phyloP scores from a whole-genome alignment of 2,888 invertebrate genomes.

The Tetanocera ferruginea region DNA sequence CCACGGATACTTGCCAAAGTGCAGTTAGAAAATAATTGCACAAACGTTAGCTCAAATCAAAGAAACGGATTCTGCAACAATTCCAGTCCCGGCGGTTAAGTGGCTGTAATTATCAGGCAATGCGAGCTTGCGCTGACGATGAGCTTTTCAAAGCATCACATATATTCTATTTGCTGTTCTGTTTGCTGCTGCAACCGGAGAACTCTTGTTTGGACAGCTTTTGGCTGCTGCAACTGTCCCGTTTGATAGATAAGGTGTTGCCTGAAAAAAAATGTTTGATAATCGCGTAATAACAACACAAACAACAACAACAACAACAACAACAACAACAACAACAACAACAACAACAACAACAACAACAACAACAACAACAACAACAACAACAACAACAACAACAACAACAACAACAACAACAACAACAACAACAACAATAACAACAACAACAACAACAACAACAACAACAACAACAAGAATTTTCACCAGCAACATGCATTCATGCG shows the following conservation, averaged over 20 bases:
- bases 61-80: constrained; percentile 31
- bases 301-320: no score
- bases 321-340: constrained; percentile 14
- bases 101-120: constrained; percentile 14
- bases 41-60: constrained; percentile 16
- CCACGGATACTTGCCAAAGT: constrained; percentile 34
- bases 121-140: no score
- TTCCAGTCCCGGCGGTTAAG: background rate
- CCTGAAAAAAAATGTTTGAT: constrained; percentile 23
- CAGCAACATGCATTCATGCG: background rate
- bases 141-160: no score
- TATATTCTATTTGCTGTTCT: background rate
- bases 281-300: constrained; percentile 28
- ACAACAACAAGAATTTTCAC: constrained; percentile 7
- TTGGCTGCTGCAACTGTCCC: constrained; percentile 32
- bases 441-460: no score
- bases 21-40: constrained; percentile 44
- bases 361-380: constrained; percentile 6
- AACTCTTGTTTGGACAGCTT: constrained; percentile 25
- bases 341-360: background rate
- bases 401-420: background rate
- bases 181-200: background rate
- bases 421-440: constrained; percentile 24
- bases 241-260: constrained; percentile 41
- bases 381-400: constrained; percentile 14